phyloP scores from a whole-genome alignment of 2,113 vertebrate genomes.

The Bagarius yarrelli region DNA sequence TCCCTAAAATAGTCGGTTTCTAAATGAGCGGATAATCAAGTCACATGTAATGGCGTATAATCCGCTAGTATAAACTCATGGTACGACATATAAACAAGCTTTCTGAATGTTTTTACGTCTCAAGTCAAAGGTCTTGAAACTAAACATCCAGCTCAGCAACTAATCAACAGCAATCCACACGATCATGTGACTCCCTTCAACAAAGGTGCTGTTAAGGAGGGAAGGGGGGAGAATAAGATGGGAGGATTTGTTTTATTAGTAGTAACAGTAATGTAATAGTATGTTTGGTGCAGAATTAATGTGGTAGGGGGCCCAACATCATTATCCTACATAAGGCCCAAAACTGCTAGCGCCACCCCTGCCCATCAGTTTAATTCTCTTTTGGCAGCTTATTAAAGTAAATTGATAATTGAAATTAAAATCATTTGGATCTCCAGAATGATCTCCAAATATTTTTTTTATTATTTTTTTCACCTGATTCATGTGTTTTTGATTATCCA shows the following conservation, averaged over 20 bases:
- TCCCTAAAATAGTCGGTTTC: constrained; percentile 15
- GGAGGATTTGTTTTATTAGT: no score
- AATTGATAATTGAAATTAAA: not conserved
- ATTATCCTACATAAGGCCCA: no score
- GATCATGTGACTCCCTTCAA: not conserved
- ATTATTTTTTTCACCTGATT: not conserved
- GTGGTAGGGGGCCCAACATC: no score
- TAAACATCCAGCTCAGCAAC: not conserved
- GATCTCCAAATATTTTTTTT: not conserved
- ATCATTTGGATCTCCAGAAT: not conserved
- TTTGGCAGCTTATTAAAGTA: not conserved
- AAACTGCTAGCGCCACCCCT: no score
- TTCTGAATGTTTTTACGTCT: not conserved
- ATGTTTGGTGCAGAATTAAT: no score
- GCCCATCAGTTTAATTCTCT: not conserved
- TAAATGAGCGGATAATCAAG: not conserved
- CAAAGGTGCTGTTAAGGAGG: no score
- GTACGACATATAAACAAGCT: not conserved
- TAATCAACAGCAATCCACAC: constrained; percentile 11
- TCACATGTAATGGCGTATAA: not conserved
- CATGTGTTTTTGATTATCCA: not conserved
- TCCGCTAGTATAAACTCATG: not conserved
- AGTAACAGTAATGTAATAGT: no score
- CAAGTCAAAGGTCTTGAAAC: constrained; percentile 17
- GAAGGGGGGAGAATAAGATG: no score